Evolutionary conservation across 2,113 vertebrate genomes (phyloP), one percentile per base, ranked within the genome.

Genomic region (Neodontobutis hainanensis): DNA sequence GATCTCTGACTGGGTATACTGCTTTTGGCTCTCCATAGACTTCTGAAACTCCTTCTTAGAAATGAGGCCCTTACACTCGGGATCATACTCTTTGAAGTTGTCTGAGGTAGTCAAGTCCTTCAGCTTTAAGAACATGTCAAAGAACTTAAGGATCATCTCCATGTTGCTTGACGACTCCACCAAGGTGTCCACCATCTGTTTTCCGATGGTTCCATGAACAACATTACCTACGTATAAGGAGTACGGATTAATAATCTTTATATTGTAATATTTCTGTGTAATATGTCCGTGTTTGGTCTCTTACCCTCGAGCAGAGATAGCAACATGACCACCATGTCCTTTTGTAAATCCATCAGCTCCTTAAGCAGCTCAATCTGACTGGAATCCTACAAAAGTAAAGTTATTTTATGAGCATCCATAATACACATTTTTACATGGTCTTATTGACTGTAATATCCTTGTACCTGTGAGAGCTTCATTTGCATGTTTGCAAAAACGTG

Each of bases 401-500:
- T 49, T 49, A 16, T 16, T 15, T 49, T 49, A 49, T 8, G 16
- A 49, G 19, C 19, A 27, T 27, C 19, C 19, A 27, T 27, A 27
- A 27, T 27, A 27, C 19, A 27, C 19, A 27, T 27, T 27, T 27
- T 27, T 3, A 27, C 19, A 27, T 43, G 2, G 42, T 3, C 12
- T 11, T 6, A 46, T 11, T 11, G 6, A 46, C 5, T 40, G 38
- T 6, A 35, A 14, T 5, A n/a, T 9, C 46, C 44, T 6, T 45
- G 14, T 95, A 98, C 97, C 96, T 99, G 97, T 49, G 97, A 99
- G 12, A 99, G 93, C 89, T 99, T 99, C 97, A 99, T 98, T 87
- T 99, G 97, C 97, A 99, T 96, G 88, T 99, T 99, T 64, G 97
- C 97, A 85, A 99, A 98, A 1, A 99, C 97, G 12, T 99, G 97